Evolutionary conservation across 2,888 invertebrate species (phyloP).

Genomic region (Aromia moschata): DNA sequence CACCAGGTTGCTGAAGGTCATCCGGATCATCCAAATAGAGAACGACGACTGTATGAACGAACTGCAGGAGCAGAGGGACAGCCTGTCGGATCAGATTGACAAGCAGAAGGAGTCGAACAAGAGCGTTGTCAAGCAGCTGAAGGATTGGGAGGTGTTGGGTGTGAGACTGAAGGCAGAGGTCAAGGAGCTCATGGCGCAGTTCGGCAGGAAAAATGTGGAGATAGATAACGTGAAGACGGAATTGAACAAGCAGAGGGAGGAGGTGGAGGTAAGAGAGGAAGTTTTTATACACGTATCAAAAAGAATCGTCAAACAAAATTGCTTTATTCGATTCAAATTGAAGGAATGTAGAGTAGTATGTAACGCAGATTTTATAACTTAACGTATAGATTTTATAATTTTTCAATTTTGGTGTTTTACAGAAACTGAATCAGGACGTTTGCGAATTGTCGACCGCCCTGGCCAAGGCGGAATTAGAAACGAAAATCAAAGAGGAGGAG

Average conservation of each 20-base stretch:
- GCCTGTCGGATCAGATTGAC: constrained; percentile 56
- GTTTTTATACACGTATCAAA: constrained; percentile 7
- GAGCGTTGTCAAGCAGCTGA: constrained; percentile 60
- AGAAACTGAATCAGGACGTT: constrained; percentile 69
- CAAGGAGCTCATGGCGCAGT: constrained; percentile 66
- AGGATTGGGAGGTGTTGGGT: constrained; percentile 68
- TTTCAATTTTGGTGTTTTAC: constrained; percentile 36
- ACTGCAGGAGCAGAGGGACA: constrained; percentile 71
- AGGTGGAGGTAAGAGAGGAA: constrained; percentile 68
- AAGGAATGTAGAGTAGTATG: too few relatives aligned
- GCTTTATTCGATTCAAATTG: too few relatives aligned
- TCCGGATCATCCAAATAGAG: constrained; percentile 77
- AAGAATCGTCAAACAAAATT: too few relatives aligned
- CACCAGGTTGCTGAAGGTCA: constrained; percentile 76
- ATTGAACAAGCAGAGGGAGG: constrained; percentile 66
- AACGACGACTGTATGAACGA: constrained; percentile 74
- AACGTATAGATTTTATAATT: constrained; percentile 3
- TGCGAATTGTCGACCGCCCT: constrained; percentile 68
- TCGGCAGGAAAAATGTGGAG: constrained; percentile 65
- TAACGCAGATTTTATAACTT: too few relatives aligned
- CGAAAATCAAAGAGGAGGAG: constrained; percentile 59
- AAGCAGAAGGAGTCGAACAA: constrained; percentile 61
- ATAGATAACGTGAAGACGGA: constrained; percentile 66
- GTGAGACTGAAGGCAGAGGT: constrained; percentile 66
- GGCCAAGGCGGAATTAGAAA: constrained; percentile 60